Percentiles rank a stretch among this genome's conserved stretches.
Evolutionary conservation across 2,888 invertebrate species (phyloP).

Genomic region (Alcis repandata): DNA sequence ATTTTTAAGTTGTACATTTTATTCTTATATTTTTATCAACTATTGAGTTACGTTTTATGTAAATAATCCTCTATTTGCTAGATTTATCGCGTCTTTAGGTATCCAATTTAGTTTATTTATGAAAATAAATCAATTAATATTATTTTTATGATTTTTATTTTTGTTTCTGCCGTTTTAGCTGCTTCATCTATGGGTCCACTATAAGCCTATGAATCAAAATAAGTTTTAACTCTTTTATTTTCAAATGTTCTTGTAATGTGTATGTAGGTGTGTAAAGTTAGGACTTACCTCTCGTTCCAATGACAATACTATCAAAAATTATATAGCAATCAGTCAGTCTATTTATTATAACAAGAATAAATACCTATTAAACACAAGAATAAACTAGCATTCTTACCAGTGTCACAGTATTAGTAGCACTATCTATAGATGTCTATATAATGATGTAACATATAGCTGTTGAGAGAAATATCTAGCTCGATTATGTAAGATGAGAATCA

Average conservation of each 20-base stretch:
- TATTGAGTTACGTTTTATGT: conserved; percentile 76
- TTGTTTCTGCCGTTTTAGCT: conserved; percentile 53
- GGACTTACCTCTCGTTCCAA: conserved; percentile 67
- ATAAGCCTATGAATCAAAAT: conserved; percentile 56
- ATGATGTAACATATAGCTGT: conserved; percentile 64
- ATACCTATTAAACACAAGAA: not conserved
- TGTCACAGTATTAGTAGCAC: conserved; percentile 58
- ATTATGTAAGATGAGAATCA: conserved; percentile 33
- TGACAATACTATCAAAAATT: conserved; percentile 71
- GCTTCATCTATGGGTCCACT: conserved; percentile 66
- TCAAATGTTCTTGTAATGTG: not conserved
- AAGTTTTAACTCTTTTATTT: conserved; percentile 45
- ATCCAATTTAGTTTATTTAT: conserved; percentile 84
- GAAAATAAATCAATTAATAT: conserved; percentile 80
- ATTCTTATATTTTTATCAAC: conserved; percentile 68
- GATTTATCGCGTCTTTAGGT: conserved; percentile 75
- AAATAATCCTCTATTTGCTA: conserved; percentile 78
- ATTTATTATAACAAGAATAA: conserved; percentile 13
- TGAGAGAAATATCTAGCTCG: conserved; percentile 53
- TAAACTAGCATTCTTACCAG: conserved; percentile 23
- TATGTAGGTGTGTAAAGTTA: conserved; percentile 21
- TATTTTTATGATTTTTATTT: conserved; percentile 65
- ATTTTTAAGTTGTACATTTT: conserved; percentile 82
- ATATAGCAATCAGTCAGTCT: conserved; percentile 38
- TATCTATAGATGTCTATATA: conserved; percentile 63